Percentiles rank a stretch among this genome's conserved stretches.
These are phyloP conservation scores for Salarias fasciatus DNA, from an alignment of 2,797 vertebrate species.

Conservation along the genomic window DNA sequence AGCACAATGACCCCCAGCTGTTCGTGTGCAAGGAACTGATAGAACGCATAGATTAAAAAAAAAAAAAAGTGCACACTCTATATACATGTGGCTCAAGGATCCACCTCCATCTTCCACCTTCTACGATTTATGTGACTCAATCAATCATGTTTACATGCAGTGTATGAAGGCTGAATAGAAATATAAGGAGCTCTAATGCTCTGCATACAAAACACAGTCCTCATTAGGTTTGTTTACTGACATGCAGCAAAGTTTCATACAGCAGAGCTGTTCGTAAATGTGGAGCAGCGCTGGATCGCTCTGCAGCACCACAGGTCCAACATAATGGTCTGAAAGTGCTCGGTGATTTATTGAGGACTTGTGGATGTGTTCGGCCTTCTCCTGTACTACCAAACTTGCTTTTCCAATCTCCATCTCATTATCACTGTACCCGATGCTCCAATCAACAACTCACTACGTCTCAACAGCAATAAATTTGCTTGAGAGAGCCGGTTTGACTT, in stretches of 20 bases:
- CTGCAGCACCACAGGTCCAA: conserved; percentile 51
- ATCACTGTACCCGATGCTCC: conserved; percentile 74
- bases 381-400: conserved; percentile 69
- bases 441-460: conserved; percentile 74
- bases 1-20: conserved; percentile 79
- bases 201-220: conserved; percentile 54
- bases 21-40: conserved; percentile 59
- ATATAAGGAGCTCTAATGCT: conserved; percentile 46
- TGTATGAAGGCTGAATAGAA: conserved; percentile 43
- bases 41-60: conserved; percentile 30
- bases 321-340: conserved; percentile 56
- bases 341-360: conserved; percentile 73
- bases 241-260: conserved; percentile 41
- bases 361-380: conserved; percentile 64
- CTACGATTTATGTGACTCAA: conserved; percentile 30
- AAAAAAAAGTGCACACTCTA: conserved; percentile 46
- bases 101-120: conserved; percentile 54
- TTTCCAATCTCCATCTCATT: conserved; percentile 83
- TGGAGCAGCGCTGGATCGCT: conserved; percentile 28
- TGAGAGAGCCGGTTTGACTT: conserved; percentile 68
- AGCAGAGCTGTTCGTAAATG: conserved; percentile 51
- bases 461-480: conserved; percentile 67
- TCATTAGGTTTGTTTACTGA: conserved; percentile 63
- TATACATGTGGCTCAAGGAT: conserved; percentile 39
- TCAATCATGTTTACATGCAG: conserved; percentile 50